These are phyloP conservation scores for Meganola albula DNA, from an alignment of 2,888 invertebrate genomes.

Conservation along the genomic window DNA sequence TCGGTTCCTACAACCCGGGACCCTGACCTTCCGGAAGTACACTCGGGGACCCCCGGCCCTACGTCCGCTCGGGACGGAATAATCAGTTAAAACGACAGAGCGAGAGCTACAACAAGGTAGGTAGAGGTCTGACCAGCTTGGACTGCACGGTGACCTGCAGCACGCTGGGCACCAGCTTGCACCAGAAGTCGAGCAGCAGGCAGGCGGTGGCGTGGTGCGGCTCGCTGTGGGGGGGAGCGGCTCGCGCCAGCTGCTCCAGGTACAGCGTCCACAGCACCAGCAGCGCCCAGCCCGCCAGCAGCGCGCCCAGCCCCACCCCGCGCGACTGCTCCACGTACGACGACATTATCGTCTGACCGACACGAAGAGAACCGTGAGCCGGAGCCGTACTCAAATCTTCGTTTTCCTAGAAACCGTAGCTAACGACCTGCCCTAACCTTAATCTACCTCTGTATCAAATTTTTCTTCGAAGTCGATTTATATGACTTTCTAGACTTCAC, in stretches of 20 bases:
- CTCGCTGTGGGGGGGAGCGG: conserved; percentile 82
- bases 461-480: too few species aligned
- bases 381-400: too few species aligned
- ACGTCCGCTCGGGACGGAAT: too few species aligned
- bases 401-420: too few species aligned
- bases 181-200: conserved; percentile 98
- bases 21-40: too few species aligned
- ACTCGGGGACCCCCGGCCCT: too few species aligned
- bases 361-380: neutral
- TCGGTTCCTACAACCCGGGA: too few species aligned
- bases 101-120: too few species aligned
- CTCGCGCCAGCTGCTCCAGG: conserved; percentile 90
- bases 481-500: too few species aligned
- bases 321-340: conserved; percentile 98
- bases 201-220: conserved; percentile 85
- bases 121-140: conserved; percentile 89
- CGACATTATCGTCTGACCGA: conserved; percentile 87
- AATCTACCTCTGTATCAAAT: too few species aligned
- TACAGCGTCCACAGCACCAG: conserved; percentile 99
- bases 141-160: conserved; percentile 88
- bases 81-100: too few species aligned
- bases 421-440: too few species aligned
- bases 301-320: conserved; percentile 88
- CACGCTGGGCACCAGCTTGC: conserved; percentile 96
- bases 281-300: conserved; percentile 97